phyloP scores from a whole-genome alignment of 37 sponge, comb jelly and placozoan species.

The Hexactinellida sp. region DNA sequence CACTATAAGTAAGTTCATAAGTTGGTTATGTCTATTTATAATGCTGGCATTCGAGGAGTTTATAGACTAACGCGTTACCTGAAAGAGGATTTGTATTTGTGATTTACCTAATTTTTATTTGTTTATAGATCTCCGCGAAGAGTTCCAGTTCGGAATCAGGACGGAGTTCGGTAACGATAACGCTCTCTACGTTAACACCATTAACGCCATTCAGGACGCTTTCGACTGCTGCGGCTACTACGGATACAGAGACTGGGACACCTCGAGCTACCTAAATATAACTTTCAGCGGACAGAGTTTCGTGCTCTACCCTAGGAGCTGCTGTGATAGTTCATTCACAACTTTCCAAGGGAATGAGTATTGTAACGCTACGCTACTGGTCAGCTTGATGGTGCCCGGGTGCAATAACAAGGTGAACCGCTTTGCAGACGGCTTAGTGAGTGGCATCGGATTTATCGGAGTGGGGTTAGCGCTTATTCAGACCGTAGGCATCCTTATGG shows the following conservation, averaged over 20 bases:
- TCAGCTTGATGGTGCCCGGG: background rate
- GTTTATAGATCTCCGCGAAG: background rate
- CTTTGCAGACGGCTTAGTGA: background rate
- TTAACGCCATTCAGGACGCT: background rate
- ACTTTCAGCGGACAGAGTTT: background rate
- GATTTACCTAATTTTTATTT: background rate
- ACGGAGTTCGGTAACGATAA: background rate
- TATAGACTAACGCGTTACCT: no score
- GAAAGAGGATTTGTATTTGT: no score
- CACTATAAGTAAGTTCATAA: background rate
- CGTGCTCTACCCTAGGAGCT: background rate
- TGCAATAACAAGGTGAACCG: background rate
- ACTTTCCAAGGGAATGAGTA: background rate
- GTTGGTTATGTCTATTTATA: no score
- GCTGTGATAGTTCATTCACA: background rate
- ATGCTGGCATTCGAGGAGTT: no score
- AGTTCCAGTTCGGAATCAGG: background rate
- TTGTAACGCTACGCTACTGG: background rate
- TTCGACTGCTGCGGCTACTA: background rate
- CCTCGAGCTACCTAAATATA: background rate
- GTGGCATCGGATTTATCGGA: background rate
- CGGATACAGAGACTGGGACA: background rate
- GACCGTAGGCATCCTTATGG: background rate
- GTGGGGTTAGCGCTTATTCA: background rate
- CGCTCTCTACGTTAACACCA: background rate